Conservation (phyloP, 2,888 invertebrate species). For the Synergus umbraculus region DNA sequence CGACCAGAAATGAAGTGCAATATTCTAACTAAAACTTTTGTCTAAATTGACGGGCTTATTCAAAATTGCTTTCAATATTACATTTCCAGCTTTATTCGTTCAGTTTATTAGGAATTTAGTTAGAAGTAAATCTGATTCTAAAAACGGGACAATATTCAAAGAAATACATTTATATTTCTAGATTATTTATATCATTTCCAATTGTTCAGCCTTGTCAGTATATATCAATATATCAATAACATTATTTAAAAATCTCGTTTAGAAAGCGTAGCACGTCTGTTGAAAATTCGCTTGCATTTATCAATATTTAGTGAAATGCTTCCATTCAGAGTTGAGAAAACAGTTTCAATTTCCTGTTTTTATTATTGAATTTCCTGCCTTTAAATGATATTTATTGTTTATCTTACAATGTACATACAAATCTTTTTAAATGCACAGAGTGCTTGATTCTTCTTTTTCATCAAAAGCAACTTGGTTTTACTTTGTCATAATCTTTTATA, state of each 20-base stretch:
- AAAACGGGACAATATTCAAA: no score
- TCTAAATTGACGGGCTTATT: no score
- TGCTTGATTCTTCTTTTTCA: neutral
- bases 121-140: neutral
- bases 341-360: constrained; percentile 14
- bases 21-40: neutral
- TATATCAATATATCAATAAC: neutral
- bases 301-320: constrained; percentile 9
- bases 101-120: neutral
- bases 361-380: constrained; percentile 13
- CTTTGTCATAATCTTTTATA: neutral
- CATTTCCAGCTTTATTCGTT: neutral
- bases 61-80: neutral
- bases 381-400: neutral
- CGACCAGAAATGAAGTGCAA: constrained; percentile 7
- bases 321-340: neutral
- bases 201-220: neutral
- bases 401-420: neutral
- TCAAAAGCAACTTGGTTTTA: neutral
- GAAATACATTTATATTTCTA: neutral
- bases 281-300: constrained; percentile 26
- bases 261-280: neutral
- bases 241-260: constrained; percentile 5
- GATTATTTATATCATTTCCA: neutral
- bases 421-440: neutral